Evolutionary conservation across 2,797 vertebrate genomes (phyloP).

Genomic region (Ptychobarbus kaznakovi): DNA sequence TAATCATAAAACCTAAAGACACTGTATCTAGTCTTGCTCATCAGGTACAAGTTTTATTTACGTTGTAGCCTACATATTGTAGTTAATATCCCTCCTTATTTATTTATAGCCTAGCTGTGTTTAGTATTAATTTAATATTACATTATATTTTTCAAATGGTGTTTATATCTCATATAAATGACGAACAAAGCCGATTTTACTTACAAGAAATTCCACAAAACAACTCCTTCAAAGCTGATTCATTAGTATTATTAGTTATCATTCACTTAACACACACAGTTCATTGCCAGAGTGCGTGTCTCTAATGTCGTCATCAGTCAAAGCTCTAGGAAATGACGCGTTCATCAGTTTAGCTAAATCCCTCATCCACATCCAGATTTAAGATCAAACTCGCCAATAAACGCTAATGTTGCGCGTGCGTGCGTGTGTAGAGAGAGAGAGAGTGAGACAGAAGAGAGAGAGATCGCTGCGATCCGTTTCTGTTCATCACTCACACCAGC

Average conservation of each 20-base stretch:
- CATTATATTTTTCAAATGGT: neutral
- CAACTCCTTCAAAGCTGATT: neutral
- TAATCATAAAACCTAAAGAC: too few relatives aligned
- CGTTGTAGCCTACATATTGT: neutral
- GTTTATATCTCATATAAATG: neutral
- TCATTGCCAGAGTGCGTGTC: neutral
- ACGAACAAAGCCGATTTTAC: neutral
- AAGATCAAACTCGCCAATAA: conserved; percentile 1
- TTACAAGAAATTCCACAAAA: neutral
- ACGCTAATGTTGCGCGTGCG: neutral
- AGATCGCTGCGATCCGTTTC: conserved; percentile 73
- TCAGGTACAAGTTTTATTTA: neutral
- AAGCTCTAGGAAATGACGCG: conserved; percentile 40
- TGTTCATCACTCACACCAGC: conserved; percentile 63
- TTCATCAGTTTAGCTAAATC: conserved; percentile 16
- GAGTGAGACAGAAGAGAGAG: conserved; percentile 1
- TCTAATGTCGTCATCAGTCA: conserved; percentile 19
- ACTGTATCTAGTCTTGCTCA: neutral
- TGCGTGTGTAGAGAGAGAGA: neutral
- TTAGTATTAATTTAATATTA: neutral
- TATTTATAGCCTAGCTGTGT: neutral
- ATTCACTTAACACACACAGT: neutral
- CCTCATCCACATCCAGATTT: conserved; percentile 8
- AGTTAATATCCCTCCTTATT: neutral
- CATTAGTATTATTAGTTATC: neutral